phyloP scores from a whole-genome alignment of 2,113 vertebrate species.

The Zeus faber region DNA sequence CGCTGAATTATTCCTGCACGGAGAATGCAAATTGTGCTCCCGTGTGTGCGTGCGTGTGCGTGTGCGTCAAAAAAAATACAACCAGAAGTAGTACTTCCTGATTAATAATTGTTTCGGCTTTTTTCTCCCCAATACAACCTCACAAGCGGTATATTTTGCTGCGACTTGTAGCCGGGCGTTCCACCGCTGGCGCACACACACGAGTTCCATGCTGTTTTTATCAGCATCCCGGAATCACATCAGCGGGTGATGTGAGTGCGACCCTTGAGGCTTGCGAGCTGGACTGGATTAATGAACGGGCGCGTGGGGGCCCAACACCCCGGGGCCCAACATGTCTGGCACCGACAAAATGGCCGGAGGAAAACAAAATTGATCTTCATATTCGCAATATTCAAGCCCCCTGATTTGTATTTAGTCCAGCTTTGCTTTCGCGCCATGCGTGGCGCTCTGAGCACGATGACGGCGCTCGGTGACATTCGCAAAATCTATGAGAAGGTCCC shows the following conservation, averaged over 20 bases:
- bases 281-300: constrained; percentile 55
- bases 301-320: background rate
- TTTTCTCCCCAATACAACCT: background rate
- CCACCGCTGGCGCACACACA: background rate
- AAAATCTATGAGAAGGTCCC: no score
- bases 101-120: no score
- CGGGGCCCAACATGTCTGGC: background rate
- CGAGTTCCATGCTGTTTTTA: constrained; percentile 27
- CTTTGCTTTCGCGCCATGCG: no score
- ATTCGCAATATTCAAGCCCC: no score
- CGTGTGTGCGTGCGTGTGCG: no score
- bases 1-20: constrained; percentile 58
- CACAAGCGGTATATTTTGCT: background rate
- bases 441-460: no score
- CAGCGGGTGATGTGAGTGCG: constrained; percentile 40
- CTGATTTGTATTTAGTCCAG: no score
- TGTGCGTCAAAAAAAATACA: no score
- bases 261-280: constrained; percentile 45
- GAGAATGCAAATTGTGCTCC: constrained; percentile 17
- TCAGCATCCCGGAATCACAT: constrained; percentile 54
- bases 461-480: no score
- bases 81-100: no score
- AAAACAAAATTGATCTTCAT: constrained; percentile 9
- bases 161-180: constrained; percentile 8
- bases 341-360: constrained; percentile 7